Base-by-base conservation (phyloP, 2,797 vertebrate genomes). In the Hybognathus amarus region DNA sequence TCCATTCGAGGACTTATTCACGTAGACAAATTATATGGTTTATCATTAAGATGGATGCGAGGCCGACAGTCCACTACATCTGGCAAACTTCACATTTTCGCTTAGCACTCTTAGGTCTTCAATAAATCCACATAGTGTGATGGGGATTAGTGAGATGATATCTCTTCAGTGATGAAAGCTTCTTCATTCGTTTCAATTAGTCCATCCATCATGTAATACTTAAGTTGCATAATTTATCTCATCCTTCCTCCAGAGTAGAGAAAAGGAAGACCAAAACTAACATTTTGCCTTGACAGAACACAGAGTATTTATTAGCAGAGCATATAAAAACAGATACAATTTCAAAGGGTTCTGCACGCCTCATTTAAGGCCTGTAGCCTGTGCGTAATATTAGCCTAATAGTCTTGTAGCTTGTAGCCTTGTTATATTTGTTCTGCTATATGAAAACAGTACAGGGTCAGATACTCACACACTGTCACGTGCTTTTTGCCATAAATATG, bases 1-100 rank as follows among this genome's bases (percentile, higher is more conserved):
- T 77, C 47, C 68, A 77, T 68, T 68, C 40, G 76, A 70, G 66
- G 50, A 42, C 27, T 76, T 63, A 64, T 64, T 64, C 17, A 2
- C 42, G 75, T 68, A 84, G 73, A 71, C 63, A 83, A 70, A 83
- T 68, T 7, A 84, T 74, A 78, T 80, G 12, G 70, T 66, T 61
- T 84, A 80, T 88, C 83, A 80, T 67, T 75, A 79, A 86, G 73
- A 82, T 88, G 81, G 61, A 88, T 83, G 54, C 20, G 83, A 69
- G 56, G 70, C 63, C 70, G 38, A 70, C 30, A 81, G 67, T 63
- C 45, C 33, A 20, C 38, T 50, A 83, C 17, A 78, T 50, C 80
- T 74, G 67, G 24, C n/a, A 47, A 40, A 15, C 9, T 36, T 63
- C 18, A 38, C n/a, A 10, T 30, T 59, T 69, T 54, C 50, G 1